Conservation (phyloP, 2,113 vertebrate genomes). For the Nibea albiflora region DNA sequence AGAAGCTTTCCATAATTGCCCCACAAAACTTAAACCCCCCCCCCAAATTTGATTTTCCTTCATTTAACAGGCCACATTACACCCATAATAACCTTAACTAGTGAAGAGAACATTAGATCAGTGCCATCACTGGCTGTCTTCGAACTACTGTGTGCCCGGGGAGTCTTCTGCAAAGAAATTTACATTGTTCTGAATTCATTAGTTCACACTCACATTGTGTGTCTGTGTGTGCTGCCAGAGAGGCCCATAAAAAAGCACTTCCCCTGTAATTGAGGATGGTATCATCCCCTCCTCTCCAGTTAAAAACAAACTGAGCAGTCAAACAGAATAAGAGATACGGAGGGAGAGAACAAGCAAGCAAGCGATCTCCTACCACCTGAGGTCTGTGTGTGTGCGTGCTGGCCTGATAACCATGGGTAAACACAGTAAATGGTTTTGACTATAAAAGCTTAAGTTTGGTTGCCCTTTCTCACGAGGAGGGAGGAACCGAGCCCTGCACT, state of each 20-base stretch:
- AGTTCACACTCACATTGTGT: constrained; percentile 62
- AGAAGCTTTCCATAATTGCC: constrained; percentile 22
- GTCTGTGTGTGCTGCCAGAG: constrained; percentile 55
- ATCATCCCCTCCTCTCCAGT: constrained; percentile 70
- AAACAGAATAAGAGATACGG: constrained; percentile 48
- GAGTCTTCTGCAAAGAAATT: constrained; percentile 47
- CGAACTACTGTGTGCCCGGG: constrained; percentile 16
- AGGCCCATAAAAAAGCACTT: constrained; percentile 83
- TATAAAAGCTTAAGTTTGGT: constrained; percentile 65
- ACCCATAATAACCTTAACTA: constrained; percentile 21
- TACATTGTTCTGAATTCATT: constrained; percentile 66
- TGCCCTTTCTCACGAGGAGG: constrained; percentile 75
- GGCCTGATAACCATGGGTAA: constrained; percentile 74
- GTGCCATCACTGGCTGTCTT: constrained; percentile 12
- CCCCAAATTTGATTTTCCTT: constrained; percentile 17
- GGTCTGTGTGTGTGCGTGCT: constrained; percentile 59
- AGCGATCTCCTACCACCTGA: constrained; percentile 61
- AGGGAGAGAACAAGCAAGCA: constrained; percentile 20
- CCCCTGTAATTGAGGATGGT: constrained; percentile 78
- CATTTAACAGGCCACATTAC: constrained; percentile 46
- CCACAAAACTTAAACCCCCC: neutral
- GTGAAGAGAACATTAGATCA: constrained; percentile 39
- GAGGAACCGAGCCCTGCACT: constrained; percentile 30
- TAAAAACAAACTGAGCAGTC: constrained; percentile 74
- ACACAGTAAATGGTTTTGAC: constrained; percentile 77